phyloP scores from a whole-genome alignment of 2,797 vertebrate genomes.

The Triplophysa bombifrons region DNA sequence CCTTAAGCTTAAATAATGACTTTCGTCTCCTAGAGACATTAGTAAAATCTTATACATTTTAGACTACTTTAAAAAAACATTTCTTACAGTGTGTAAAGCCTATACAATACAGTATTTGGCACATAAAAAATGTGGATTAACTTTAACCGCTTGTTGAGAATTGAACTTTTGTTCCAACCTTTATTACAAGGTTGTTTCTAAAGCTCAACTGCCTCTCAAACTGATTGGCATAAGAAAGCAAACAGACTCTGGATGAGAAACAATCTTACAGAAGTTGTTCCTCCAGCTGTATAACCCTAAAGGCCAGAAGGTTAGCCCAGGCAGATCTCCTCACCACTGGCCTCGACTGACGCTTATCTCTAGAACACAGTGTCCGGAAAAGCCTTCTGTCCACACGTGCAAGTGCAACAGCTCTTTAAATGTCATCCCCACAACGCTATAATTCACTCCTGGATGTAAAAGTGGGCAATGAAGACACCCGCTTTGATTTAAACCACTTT shows the following conservation, averaged over 20 bases:
- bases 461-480: conserved; percentile 56
- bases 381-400: conserved; percentile 36
- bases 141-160: conserved; percentile 6
- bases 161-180: neutral
- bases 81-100: too few relatives aligned
- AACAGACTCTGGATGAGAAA: conserved; percentile 71
- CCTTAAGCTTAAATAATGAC: too few relatives aligned
- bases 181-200: conserved; percentile 16
- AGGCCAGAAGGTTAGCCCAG: conserved; percentile 10
- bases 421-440: conserved; percentile 18
- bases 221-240: conserved; percentile 81
- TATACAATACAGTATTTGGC: too few relatives aligned
- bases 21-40: too few relatives aligned
- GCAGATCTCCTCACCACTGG: conserved; percentile 3
- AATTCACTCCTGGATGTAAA: conserved; percentile 55
- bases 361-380: conserved; percentile 27
- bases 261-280: conserved; percentile 42
- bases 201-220: conserved; percentile 73
- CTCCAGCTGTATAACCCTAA: conserved; percentile 4
- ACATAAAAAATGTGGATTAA: neutral
- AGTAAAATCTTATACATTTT: too few relatives aligned
- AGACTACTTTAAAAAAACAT: too few relatives aligned
- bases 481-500: conserved; percentile 64
- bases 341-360: conserved; percentile 18
- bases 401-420: conserved; percentile 47